Conservation (phyloP, 2,113 vertebrate genomes). For the Microtus pennsylvanicus region DNA sequence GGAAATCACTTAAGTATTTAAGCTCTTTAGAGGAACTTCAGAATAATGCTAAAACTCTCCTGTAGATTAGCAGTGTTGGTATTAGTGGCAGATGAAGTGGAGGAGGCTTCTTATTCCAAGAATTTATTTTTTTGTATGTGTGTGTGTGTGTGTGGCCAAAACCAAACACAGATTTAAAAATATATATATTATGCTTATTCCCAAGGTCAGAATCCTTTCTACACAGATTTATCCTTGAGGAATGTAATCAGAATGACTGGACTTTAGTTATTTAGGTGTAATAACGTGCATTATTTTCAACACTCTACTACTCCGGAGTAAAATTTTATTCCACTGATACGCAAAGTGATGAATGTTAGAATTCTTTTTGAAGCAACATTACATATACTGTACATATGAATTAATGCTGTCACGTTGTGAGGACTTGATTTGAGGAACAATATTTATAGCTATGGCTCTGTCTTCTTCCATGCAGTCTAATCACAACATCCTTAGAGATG, state of each 20-base stretch:
- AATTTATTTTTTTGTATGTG: neutral
- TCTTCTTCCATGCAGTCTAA: neutral
- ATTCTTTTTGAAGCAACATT: neutral
- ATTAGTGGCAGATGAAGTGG: neutral
- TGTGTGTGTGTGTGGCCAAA: neutral
- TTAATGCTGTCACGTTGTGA: neutral
- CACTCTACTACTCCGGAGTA: neutral
- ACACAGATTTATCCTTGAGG: neutral
- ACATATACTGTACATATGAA: neutral
- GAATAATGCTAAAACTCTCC: constrained; percentile 47
- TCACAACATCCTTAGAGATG: neutral
- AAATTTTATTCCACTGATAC: neutral
- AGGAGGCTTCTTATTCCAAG: neutral
- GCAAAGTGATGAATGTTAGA: neutral
- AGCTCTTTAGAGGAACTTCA: constrained; percentile 63
- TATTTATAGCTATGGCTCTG: neutral
- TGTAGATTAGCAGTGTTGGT: neutral
- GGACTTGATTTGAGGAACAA: neutral
- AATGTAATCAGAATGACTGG: neutral
- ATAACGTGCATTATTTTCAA: neutral
- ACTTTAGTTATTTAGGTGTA: neutral
- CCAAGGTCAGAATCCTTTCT: neutral
- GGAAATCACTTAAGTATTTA: constrained; percentile 74
- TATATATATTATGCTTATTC: no score
- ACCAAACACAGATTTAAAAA: neutral